These are phyloP conservation scores for Parelbella ahira DNA, from an alignment of 2,888 invertebrate genomes.

Conservation along the genomic window DNA sequence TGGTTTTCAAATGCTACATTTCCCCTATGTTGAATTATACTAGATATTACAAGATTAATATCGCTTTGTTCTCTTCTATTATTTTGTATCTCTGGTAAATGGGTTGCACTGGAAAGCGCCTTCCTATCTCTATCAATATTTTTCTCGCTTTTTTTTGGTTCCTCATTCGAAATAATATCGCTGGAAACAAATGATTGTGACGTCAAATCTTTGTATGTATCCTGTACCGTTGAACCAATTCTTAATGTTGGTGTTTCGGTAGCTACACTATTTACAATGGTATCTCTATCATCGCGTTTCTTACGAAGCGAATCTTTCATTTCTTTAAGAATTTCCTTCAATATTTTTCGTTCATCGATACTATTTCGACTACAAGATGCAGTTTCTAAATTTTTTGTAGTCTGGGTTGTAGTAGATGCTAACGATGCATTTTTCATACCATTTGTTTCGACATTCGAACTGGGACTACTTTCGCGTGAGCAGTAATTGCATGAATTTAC, in stretches of 20 bases:
- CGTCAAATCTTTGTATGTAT: constrained; percentile 28
- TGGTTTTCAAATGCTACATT: too few species aligned
- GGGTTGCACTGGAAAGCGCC: too few species aligned
- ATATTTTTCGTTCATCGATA: constrained; percentile 77
- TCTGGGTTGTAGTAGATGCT: too few species aligned
- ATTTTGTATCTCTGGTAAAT: too few species aligned
- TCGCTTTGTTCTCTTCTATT: too few species aligned
- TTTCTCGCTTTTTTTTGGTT: too few species aligned
- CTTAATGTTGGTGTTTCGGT: constrained; percentile 62
- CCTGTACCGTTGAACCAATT: constrained; percentile 44
- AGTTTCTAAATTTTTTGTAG: constrained; percentile 33
- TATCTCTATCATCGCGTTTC: constrained; percentile 46
- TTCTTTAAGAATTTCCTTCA: constrained; percentile 87
- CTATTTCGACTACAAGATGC: constrained; percentile 28
- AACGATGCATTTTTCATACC: constrained; percentile 26
- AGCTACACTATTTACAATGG: constrained; percentile 27
- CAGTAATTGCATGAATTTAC: constrained; percentile 52
- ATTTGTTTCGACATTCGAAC: constrained; percentile 14
- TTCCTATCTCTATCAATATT: too few species aligned
- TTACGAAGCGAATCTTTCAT: constrained; percentile 88
- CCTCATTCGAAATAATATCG: too few species aligned
- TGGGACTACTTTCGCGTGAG: constrained; percentile 33
- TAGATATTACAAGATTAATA: too few species aligned
- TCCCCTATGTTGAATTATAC: too few species aligned
- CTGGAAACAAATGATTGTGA: constrained; percentile 23